These are phyloP conservation scores for Hermaeophaga mercurialis DNA, from an alignment of 2,888 invertebrate species.

Conservation along the genomic window DNA sequence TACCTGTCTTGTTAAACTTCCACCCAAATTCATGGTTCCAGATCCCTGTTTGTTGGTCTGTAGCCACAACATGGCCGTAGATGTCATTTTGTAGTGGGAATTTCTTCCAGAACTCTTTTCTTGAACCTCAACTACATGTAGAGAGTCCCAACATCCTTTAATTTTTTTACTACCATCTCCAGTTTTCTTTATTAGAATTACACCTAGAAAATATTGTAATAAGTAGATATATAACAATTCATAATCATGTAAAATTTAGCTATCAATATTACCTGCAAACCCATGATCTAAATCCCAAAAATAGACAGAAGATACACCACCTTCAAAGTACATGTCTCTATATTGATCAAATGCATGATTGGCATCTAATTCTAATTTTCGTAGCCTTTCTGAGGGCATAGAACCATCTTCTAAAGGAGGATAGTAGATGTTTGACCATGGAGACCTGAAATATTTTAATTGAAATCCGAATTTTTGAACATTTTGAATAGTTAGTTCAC, in stretches of 20 bases:
- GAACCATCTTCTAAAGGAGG: conserved; percentile 98
- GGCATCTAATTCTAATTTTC: conserved; percentile 96
- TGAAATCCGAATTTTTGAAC: neutral
- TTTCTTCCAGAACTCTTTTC: conserved; percentile 93
- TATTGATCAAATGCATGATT: conserved; percentile 99
- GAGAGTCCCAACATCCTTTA: conserved; percentile 99
- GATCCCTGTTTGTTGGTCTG: conserved; percentile 96
- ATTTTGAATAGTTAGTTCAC: neutral
- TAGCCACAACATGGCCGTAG: conserved; percentile 99
- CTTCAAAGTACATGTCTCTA: conserved; percentile 99
- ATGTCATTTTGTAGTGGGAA: conserved; percentile 98
- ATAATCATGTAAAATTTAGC: neutral
- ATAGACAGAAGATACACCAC: conserved; percentile 98
- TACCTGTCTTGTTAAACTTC: conserved; percentile 96
- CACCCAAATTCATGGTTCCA: conserved; percentile 98
- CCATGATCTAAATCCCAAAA: conserved; percentile 99
- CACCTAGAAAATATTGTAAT: conserved; percentile 68
- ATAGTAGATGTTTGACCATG: conserved; percentile 98
- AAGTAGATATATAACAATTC: no score
- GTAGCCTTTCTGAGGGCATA: conserved; percentile 94
- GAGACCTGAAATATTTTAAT: conserved; percentile 66
- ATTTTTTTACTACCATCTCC: conserved; percentile 98
- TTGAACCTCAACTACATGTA: conserved; percentile 98
- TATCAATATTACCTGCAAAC: conserved; percentile 87
- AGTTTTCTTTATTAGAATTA: conserved; percentile 98